These are phyloP conservation scores for Eremophila alpestris DNA, from an alignment of 2,797 vertebrate species.

Conservation along the genomic window DNA sequence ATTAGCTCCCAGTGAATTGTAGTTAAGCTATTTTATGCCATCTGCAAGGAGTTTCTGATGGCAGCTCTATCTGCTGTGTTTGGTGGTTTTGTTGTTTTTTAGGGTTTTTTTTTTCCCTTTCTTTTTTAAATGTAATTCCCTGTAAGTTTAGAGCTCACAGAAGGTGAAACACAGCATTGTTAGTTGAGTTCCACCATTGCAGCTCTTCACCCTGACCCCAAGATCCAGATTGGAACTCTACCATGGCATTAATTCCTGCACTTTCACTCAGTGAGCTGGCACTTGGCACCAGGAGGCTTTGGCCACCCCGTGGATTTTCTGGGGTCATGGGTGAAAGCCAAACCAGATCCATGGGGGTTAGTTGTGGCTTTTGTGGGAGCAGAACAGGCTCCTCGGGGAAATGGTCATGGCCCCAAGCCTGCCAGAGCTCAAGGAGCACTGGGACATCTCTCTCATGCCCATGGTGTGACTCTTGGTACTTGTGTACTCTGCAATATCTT, in stretches of 20 bases:
- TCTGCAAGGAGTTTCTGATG: conserved; percentile 61
- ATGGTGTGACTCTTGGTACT: background rate
- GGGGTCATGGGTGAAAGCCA: background rate
- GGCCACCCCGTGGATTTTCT: background rate
- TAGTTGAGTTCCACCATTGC: background rate
- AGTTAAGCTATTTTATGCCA: conserved; percentile 74
- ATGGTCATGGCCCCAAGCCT: accelerated
- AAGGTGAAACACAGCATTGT: background rate
- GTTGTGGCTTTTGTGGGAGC: background rate
- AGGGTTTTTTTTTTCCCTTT: background rate
- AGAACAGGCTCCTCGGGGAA: background rate
- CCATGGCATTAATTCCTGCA: background rate
- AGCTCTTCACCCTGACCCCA: background rate
- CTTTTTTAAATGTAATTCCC: background rate
- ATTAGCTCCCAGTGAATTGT: conserved; percentile 79
- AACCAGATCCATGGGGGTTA: background rate
- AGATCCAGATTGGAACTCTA: background rate
- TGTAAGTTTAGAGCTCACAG: background rate
- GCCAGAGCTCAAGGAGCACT: background rate
- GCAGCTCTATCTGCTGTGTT: conserved; percentile 36
- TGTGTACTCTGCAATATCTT: background rate
- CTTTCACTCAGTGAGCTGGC: background rate
- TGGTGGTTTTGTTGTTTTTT: background rate
- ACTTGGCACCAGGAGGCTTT: background rate
- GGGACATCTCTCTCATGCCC: background rate